phyloP scores from a whole-genome alignment of 2,888 invertebrate species.

The Hoplodrina ambigua region DNA sequence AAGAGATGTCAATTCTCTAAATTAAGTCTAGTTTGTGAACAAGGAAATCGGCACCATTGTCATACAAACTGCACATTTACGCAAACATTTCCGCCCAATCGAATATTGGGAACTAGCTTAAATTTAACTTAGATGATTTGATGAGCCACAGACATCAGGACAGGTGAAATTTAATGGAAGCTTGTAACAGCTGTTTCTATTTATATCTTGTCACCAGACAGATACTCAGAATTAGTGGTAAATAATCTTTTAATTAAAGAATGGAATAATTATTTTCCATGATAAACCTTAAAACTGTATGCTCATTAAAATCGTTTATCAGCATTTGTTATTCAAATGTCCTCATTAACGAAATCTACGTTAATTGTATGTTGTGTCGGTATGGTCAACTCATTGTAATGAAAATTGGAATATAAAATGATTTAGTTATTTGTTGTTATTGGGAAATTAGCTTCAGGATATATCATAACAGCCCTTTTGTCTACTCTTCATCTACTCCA shows the following conservation, averaged over 20 bases:
- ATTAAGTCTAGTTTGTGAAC: too few species aligned
- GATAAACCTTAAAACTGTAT: slow-evolving; percentile 15
- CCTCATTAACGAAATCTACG: slow-evolving; percentile 42
- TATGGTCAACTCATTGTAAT: slow-evolving; percentile 19
- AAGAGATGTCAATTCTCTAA: too few species aligned
- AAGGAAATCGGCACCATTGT: too few species aligned
- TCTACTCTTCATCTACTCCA: background rate
- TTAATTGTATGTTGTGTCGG: slow-evolving; percentile 14
- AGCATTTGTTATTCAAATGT: slow-evolving; percentile 38
- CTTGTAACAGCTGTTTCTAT: background rate
- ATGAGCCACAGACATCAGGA: too few species aligned
- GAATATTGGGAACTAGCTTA: too few species aligned
- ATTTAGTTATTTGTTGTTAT: background rate
- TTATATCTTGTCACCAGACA: background rate
- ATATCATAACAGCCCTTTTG: too few species aligned
- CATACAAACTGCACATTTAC: too few species aligned
- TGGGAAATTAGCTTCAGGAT: background rate
- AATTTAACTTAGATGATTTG: too few species aligned
- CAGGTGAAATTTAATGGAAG: too few species aligned
- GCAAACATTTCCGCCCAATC: too few species aligned
- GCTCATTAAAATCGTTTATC: slow-evolving; percentile 48
- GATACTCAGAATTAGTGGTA: background rate
- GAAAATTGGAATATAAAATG: background rate
- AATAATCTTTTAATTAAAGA: slow-evolving; percentile 5
- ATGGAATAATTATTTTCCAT: slow-evolving; percentile 16